phyloP scores from a whole-genome alignment of 2,888 invertebrate genomes.

The Synergus japonicus region DNA sequence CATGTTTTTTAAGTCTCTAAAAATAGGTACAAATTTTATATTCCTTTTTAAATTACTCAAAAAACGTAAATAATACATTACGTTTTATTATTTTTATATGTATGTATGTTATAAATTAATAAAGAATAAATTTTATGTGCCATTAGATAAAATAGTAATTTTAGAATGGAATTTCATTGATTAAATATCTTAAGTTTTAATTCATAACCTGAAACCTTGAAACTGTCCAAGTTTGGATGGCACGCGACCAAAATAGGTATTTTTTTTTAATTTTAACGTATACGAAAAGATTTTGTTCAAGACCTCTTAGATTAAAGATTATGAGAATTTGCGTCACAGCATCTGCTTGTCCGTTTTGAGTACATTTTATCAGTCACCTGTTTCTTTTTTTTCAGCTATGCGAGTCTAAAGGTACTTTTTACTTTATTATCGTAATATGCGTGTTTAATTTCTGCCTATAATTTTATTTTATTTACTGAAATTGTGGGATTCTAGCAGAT shows the following conservation, averaged over 20 bases:
- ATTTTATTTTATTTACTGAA: slow-evolving; percentile 21
- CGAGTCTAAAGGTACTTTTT: slow-evolving; percentile 35
- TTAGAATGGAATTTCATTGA: neutral
- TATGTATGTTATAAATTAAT: no score
- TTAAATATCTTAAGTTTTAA: neutral
- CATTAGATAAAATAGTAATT: neutral
- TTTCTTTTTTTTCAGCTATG: slow-evolving; percentile 46
- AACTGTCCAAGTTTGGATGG: neutral
- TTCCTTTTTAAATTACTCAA: no score
- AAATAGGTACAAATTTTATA: neutral
- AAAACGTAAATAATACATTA: no score
- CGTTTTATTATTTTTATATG: no score
- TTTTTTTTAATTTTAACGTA: slow-evolving; percentile 2
- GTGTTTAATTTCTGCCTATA: slow-evolving; percentile 23
- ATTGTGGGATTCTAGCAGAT: slow-evolving; percentile 16
- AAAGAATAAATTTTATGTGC: neutral
- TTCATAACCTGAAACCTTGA: neutral
- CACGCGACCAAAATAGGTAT: neutral
- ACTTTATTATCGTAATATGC: slow-evolving; percentile 30
- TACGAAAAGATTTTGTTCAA: slow-evolving; percentile 17
- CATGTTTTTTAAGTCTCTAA: neutral
- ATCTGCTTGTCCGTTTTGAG: slow-evolving; percentile 61
- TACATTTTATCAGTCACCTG: slow-evolving; percentile 58
- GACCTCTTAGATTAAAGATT: neutral
- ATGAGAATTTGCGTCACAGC: slow-evolving; percentile 60